phyloP scores from a whole-genome alignment of 2,797 vertebrate species.

The Erpetoichthys calabaricus region DNA sequence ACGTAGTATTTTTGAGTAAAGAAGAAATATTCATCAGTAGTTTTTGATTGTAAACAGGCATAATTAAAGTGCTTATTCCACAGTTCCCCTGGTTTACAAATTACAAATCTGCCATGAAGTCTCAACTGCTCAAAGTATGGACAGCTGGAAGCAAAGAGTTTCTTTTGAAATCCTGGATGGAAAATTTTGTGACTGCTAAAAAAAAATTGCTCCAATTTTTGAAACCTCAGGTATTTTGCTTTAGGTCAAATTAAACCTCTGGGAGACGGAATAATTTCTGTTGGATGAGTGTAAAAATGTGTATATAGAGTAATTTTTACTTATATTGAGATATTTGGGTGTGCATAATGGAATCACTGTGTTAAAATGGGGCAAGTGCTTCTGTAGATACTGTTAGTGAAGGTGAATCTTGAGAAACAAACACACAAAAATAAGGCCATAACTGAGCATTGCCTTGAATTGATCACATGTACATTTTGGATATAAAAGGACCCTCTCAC shows the following conservation, averaged over 20 bases:
- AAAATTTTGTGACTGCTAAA: constrained; percentile 60
- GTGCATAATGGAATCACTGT: constrained; percentile 65
- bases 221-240: constrained; percentile 90
- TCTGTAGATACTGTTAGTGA: constrained; percentile 73
- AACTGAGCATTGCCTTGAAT: constrained; percentile 78
- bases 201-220: constrained; percentile 65
- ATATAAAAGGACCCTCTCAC: constrained; percentile 29
- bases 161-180: constrained; percentile 38
- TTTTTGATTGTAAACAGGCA: too few relatives aligned
- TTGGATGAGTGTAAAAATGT: constrained; percentile 68
- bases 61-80: too few relatives aligned
- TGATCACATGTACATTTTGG: constrained; percentile 61
- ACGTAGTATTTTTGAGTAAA: too few relatives aligned
- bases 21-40: too few relatives aligned
- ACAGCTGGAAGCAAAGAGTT: neutral
- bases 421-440: constrained; percentile 38
- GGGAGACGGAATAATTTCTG: constrained; percentile 49
- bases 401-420: constrained; percentile 64
- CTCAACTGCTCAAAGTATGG: too few relatives aligned
- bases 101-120: too few relatives aligned
- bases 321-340: constrained; percentile 40
- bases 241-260: constrained; percentile 52
- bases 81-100: too few relatives aligned
- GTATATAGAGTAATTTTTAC: constrained; percentile 82
- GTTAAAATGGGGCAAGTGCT: constrained; percentile 72